A percentile compares a stretch with the other conserved stretches of the same genome.
phyloP scores from a whole-genome alignment of 2,797 vertebrate species.

The Kryptolebias ocellatus region DNA sequence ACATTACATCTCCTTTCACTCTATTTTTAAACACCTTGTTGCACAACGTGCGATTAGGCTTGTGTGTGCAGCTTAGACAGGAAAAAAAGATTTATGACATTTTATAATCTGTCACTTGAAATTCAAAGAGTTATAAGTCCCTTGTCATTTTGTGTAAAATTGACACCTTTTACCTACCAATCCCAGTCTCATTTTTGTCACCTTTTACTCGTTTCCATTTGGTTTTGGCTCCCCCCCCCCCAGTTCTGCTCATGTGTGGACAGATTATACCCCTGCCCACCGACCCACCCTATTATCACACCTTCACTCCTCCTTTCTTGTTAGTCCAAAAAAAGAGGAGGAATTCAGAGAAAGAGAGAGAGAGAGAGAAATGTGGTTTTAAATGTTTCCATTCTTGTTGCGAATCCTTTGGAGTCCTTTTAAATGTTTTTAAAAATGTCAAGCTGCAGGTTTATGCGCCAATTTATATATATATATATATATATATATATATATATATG shows the following conservation, averaged over 20 bases:
- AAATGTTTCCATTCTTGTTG: constrained; percentile 64
- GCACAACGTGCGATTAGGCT: constrained; percentile 3
- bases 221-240: constrained; percentile 10
- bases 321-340: constrained; percentile 50
- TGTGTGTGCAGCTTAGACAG: constrained; percentile 4
- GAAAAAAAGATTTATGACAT: constrained; percentile 72
- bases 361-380: constrained; percentile 36
- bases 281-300: constrained; percentile 50
- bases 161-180: constrained; percentile 58
- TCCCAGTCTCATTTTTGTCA: neutral
- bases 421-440: neutral
- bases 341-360: constrained; percentile 34
- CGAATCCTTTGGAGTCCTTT: constrained; percentile 1
- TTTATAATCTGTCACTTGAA: constrained; percentile 70
- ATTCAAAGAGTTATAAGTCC: constrained; percentile 58
- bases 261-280: constrained; percentile 14
- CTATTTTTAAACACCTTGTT: no score
- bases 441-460: no score
- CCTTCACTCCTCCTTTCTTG: constrained; percentile 53
- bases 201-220: neutral
- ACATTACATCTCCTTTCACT: no score
- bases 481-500: neutral
- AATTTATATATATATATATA: neutral
- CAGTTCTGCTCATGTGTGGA: constrained; percentile 30
- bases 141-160: constrained; percentile 72